These are phyloP conservation scores for Helicoverpa zea DNA, from an alignment of 1,140 invertebrate species.

Conservation along the genomic window DNA sequence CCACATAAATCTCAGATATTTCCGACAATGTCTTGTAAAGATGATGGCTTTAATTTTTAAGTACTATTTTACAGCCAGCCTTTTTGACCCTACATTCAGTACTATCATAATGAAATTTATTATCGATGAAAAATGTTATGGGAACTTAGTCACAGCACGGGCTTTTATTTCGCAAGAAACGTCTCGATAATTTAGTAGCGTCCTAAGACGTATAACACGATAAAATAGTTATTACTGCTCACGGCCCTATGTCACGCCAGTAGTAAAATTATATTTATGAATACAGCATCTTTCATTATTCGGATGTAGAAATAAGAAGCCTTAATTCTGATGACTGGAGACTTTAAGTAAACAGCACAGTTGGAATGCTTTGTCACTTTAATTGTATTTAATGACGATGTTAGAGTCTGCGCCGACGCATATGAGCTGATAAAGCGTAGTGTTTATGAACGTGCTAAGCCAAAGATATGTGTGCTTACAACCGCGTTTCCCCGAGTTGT, in stretches of 20 bases:
- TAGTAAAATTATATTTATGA: constrained; percentile 31
- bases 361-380: not conserved
- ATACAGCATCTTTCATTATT: constrained; percentile 25
- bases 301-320: constrained; percentile 1
- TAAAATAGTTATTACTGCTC: constrained; percentile 30
- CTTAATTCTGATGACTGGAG: not conserved
- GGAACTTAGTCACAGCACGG: constrained; percentile 9
- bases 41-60: constrained; percentile 11
- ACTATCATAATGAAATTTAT: constrained; percentile 52
- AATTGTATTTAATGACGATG: not conserved
- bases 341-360: not conserved
- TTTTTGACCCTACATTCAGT: constrained; percentile 45
- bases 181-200: constrained; percentile 42
- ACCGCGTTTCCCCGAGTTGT: too few species aligned
- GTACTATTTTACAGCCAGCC: constrained; percentile 49
- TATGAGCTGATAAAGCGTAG: too few species aligned
- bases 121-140: constrained; percentile 43
- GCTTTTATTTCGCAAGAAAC: constrained; percentile 27
- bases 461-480: too few species aligned
- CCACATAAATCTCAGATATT: not conserved
- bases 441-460: too few species aligned
- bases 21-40: not conserved
- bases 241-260: not conserved
- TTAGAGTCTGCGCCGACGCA: too few species aligned
- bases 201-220: constrained; percentile 32